Evolutionary conservation across 2,113 vertebrate species (phyloP).

Genomic region (Albula glossodonta): DNA sequence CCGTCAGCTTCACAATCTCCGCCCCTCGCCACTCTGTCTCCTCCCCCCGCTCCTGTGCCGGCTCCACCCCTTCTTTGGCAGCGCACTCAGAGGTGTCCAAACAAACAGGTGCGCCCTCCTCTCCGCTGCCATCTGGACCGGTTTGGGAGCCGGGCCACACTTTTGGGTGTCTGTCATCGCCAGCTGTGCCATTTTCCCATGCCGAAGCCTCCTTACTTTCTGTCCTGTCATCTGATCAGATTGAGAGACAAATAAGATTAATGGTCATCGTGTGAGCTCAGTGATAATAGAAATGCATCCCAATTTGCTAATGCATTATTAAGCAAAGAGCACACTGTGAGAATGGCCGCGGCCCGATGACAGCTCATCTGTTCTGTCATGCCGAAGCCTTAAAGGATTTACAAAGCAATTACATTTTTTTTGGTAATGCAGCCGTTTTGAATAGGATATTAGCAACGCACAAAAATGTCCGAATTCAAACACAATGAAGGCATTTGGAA

Average conservation of each 20-base stretch:
- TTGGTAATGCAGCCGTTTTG: neutral
- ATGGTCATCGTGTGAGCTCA: conserved; percentile 45
- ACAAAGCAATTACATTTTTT: neutral
- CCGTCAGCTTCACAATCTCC: conserved; percentile 63
- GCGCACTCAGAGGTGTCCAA: conserved; percentile 51
- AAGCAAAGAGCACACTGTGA: neutral
- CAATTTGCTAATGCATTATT: conserved; percentile 18
- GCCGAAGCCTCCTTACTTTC: conserved; percentile 62
- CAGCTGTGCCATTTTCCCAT: conserved; percentile 58
- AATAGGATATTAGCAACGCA: neutral
- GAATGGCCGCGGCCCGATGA: neutral
- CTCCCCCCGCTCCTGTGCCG: conserved; percentile 58
- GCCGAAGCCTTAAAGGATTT: neutral
- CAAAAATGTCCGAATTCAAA: neutral
- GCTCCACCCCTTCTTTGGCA: conserved; percentile 39
- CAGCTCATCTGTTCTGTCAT: neutral
- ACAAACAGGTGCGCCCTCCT: conserved; percentile 59
- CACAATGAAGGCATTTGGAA: neutral
- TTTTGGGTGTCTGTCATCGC: conserved; percentile 55
- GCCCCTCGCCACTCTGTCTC: conserved; percentile 63
- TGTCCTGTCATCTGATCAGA: conserved; percentile 66
- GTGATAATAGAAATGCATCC: conserved; percentile 31
- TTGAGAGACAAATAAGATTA: conserved; percentile 67
- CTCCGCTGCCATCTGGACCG: conserved; percentile 67
- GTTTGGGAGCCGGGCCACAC: conserved; percentile 48